phyloP scores from a whole-genome alignment of 2,797 vertebrate genomes.

The Phalloptychus januarius region DNA sequence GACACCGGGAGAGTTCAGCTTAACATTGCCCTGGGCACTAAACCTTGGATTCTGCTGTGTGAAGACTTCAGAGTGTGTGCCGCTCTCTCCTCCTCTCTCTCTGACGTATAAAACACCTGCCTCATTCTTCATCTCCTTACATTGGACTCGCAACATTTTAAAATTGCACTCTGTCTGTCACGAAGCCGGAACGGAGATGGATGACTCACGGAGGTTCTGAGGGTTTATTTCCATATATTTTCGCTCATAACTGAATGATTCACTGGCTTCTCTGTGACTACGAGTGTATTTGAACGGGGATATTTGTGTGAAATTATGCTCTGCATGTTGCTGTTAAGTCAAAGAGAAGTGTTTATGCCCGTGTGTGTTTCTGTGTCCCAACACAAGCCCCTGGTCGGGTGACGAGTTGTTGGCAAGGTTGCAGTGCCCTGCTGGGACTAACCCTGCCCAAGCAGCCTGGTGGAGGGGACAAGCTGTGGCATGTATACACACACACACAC shows the following conservation, averaged over 20 bases:
- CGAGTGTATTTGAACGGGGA: slow-evolving; percentile 72
- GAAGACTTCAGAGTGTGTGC: slow-evolving; percentile 50
- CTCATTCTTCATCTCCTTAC: slow-evolving; percentile 58
- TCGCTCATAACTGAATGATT: slow-evolving; percentile 63
- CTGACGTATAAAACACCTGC: slow-evolving; percentile 56
- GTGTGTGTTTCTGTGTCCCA: slow-evolving; percentile 39
- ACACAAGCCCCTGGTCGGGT: slow-evolving; percentile 61
- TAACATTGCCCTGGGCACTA: slow-evolving; percentile 78
- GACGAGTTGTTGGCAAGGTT: slow-evolving; percentile 76
- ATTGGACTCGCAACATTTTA: slow-evolving; percentile 49
- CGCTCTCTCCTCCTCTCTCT: slow-evolving; percentile 13
- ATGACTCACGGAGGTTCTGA: slow-evolving; percentile 62
- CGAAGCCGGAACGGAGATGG: slow-evolving; percentile 54
- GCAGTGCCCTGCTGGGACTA: slow-evolving; percentile 80
- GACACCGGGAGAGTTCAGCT: slow-evolving; percentile 69
- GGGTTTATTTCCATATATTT: slow-evolving; percentile 71
- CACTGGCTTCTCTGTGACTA: slow-evolving; percentile 55
- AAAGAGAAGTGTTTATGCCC: slow-evolving; percentile 41
- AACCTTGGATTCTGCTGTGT: slow-evolving; percentile 70
- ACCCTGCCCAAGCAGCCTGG: slow-evolving; percentile 77
- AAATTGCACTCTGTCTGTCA: slow-evolving; percentile 68
- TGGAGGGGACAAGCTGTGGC: slow-evolving; percentile 78
- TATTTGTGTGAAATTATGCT: slow-evolving; percentile 63
- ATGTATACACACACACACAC: slow-evolving; percentile 51
- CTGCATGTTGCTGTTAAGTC: slow-evolving; percentile 54